A percentile compares a stretch with the other conserved stretches of the same genome.
Evolutionary conservation across 2,797 vertebrate species (phyloP).

Genomic region (Loris lydekkerianus): DNA sequence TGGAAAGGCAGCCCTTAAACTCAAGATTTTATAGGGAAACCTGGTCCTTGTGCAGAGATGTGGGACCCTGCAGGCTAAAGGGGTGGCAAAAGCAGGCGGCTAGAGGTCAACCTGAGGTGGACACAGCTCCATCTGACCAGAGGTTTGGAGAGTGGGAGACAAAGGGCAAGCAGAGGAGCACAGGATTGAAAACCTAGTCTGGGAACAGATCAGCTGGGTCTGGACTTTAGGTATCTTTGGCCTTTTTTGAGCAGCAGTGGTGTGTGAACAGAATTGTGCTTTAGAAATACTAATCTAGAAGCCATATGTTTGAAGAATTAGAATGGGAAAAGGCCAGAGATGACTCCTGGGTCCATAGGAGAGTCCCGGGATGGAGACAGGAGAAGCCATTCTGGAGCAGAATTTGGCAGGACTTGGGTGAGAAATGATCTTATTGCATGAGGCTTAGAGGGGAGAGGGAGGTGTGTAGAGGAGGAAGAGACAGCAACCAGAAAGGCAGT

Average conservation of each 20-base stretch:
- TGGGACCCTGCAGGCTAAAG: neutral
- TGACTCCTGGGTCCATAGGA: neutral
- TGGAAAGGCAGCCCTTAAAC: neutral
- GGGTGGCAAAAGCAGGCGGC: neutral
- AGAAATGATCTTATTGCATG: neutral
- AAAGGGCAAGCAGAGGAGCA: neutral
- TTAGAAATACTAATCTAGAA: slow-evolving; percentile 24
- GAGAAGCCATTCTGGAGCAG: neutral
- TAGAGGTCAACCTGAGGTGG: neutral
- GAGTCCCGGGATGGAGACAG: neutral
- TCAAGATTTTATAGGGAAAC: neutral
- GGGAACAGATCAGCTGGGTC: neutral
- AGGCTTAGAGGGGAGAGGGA: neutral
- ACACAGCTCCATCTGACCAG: slow-evolving; percentile 3
- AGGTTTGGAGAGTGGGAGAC: neutral
- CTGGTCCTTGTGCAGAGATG: neutral
- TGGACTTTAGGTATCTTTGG: neutral
- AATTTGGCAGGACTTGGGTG: slow-evolving; percentile 39
- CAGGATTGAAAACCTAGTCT: slow-evolving; percentile 1
- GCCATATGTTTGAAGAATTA: neutral
- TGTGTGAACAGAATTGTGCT: slow-evolving; percentile 5
- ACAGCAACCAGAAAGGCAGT: neutral
- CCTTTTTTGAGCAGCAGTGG: neutral
- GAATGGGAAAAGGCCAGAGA: neutral
- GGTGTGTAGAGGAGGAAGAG: neutral